Base-by-base conservation (phyloP, 2,797 vertebrate species). In the Emydoidea blandingii region DNA sequence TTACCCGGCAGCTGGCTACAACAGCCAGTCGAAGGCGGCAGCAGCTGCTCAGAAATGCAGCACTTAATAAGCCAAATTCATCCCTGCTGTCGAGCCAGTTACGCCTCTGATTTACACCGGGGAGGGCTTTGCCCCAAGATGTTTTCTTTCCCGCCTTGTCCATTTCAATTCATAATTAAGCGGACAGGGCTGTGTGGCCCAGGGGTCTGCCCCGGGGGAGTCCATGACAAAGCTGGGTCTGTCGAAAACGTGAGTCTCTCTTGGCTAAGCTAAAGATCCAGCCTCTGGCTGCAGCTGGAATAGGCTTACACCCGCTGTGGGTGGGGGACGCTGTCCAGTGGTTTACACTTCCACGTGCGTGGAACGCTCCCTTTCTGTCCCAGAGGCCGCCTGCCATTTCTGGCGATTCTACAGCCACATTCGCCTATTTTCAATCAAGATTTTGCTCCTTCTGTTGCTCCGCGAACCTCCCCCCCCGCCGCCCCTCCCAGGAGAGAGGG, bases 341-440 rank as follows among this genome's bases (percentile, higher is more conserved):
- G 16, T 19, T n/a, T 21, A 11, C 34, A n/a, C 62, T 1, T 19
- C 62, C 34, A 19, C 16, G 16, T 18, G 7, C 4, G 34, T 18
- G 16, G 31, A 15, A 18, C 1, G 16, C 62, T 16, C 15, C 59
- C 62, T 5, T 68, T 68, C 14, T 8, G n/a, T 19, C 18, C 65
- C 1, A 18, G 8, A 11, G 65, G 5, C n/a, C 1, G 9, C 65
- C n/a, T 37, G n/a, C 19, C 18, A 37, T 9, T 19, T 37, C 8
- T 37, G n/a, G n/a, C n/a, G 59, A 34, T 62, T 62, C 31, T 34
- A 34, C 31, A 34, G 29, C 31, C 31, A 15, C 31, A 31, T 16
- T 16, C 3, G 37, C 31, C 65, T 11, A 34, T 37, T 68, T n/a
- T 10, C n/a, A 68, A 21, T 37, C 65, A 68, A 37, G 34, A n/a